phyloP scores from a whole-genome alignment of 2,113 vertebrate species.

The Trichechus manatus region DNA sequence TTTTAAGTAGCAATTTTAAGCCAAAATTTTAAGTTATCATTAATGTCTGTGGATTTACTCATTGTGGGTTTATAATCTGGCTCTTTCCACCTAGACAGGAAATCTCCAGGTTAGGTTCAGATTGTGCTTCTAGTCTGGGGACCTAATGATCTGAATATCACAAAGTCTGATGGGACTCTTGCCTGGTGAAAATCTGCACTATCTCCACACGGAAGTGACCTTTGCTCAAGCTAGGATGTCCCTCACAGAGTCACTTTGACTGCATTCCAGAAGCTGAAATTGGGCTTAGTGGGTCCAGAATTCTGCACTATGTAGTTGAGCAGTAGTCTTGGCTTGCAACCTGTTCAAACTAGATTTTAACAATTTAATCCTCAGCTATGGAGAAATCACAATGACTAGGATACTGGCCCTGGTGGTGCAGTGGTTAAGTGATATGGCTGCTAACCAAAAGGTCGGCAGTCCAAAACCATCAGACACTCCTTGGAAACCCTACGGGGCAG shows the following conservation, averaged over 20 bases:
- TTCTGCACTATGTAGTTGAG: background rate
- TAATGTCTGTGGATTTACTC: too few species aligned
- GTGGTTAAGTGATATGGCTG: too few species aligned
- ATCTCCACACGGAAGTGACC: background rate
- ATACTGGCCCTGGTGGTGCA: background rate
- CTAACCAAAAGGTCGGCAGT: too few species aligned
- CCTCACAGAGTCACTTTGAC: background rate
- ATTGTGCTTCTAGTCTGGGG: background rate
- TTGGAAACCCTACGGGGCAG: too few species aligned
- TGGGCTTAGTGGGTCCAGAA: background rate
- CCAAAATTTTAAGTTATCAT: background rate
- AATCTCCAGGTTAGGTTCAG: background rate
- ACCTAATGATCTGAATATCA: background rate
- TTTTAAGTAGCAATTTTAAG: background rate
- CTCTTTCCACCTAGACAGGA: background rate
- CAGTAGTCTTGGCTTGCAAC: background rate
- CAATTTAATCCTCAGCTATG: background rate
- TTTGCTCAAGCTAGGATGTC: background rate
- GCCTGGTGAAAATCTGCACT: background rate
- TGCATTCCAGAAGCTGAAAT: background rate
- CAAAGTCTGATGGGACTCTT: background rate
- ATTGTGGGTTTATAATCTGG: background rate
- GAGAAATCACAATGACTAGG: background rate
- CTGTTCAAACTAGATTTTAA: background rate
- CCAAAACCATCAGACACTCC: too few species aligned